Evolutionary conservation across 2,888 invertebrate genomes (phyloP).

Genomic region (Caenorhabditis sp.): DNA sequence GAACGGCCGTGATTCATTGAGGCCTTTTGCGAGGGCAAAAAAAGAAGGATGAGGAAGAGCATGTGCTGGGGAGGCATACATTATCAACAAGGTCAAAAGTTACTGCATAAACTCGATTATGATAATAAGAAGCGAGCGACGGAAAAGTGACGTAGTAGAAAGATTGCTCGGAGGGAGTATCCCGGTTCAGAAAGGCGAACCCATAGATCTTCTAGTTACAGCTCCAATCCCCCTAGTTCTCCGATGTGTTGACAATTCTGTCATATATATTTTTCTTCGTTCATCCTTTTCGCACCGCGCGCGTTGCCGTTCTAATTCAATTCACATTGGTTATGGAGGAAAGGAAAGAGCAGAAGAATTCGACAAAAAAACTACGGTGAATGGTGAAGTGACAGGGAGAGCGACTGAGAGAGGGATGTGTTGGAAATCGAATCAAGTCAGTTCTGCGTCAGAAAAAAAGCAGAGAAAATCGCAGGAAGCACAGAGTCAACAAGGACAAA

Average conservation of each 20-base stretch:
- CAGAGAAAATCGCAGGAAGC: slow-evolving; percentile 34
- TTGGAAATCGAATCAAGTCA: slow-evolving; percentile 52
- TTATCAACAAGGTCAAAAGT: slow-evolving; percentile 52
- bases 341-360: slow-evolving; percentile 43
- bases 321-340: slow-evolving; percentile 57
- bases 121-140: slow-evolving; percentile 29
- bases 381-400: slow-evolving; percentile 22
- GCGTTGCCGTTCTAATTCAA: slow-evolving; percentile 56
- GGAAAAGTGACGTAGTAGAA: slow-evolving; percentile 1
- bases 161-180: background rate
- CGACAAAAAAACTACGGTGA: slow-evolving; percentile 34
- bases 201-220: background rate
- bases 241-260: slow-evolving; percentile 36
- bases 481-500: slow-evolving; percentile 47
- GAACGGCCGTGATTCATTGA: slow-evolving; percentile 46
- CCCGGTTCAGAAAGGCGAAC: too few species aligned
- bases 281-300: slow-evolving; percentile 32
- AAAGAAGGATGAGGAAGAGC: slow-evolving; percentile 13
- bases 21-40: slow-evolving; percentile 25
- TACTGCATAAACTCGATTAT: slow-evolving; percentile 42
- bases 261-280: slow-evolving; percentile 37
- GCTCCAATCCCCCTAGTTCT: background rate
- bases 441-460: slow-evolving; percentile 42
- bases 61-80: slow-evolving; percentile 14
- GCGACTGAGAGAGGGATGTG: slow-evolving; percentile 26